These are phyloP conservation scores for Amazona guildingii DNA, from an alignment of 2,113 vertebrate species.

Conservation along the genomic window DNA sequence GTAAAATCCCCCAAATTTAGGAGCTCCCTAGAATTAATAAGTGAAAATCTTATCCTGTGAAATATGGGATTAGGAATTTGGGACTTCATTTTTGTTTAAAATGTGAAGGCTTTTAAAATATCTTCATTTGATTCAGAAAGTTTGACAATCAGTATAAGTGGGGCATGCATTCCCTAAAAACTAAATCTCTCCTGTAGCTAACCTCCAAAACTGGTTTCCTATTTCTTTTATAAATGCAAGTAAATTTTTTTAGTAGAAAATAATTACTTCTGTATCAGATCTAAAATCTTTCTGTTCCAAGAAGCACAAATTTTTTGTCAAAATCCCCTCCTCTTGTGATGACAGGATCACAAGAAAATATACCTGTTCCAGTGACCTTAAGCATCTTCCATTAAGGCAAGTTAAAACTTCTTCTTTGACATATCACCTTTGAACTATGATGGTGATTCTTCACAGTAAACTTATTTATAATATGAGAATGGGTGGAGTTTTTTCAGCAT, in stretches of 20 bases:
- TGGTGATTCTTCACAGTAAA: background rate
- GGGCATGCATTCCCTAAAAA: background rate
- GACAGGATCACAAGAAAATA: background rate
- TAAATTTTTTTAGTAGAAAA: background rate
- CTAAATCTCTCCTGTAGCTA: background rate
- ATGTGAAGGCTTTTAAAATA: background rate
- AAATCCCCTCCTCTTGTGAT: background rate
- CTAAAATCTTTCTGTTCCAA: background rate
- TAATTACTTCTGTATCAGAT: background rate
- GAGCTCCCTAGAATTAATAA: background rate
- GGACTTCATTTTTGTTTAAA: background rate
- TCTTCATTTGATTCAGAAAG: background rate
- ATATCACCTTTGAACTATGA: background rate
- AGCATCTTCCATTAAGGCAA: background rate
- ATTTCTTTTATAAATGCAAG: background rate
- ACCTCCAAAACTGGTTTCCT: background rate
- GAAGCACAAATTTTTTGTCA: background rate
- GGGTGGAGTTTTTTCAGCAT: accelerated
- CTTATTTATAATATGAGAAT: background rate
- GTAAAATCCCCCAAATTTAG: background rate
- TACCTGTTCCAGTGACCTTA: background rate
- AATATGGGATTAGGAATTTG: background rate
- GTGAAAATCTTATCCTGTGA: background rate
- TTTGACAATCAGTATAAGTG: background rate
- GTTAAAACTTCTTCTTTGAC: background rate